phyloP scores from a whole-genome alignment of 2,113 vertebrate genomes.

The Cettia cetti region DNA sequence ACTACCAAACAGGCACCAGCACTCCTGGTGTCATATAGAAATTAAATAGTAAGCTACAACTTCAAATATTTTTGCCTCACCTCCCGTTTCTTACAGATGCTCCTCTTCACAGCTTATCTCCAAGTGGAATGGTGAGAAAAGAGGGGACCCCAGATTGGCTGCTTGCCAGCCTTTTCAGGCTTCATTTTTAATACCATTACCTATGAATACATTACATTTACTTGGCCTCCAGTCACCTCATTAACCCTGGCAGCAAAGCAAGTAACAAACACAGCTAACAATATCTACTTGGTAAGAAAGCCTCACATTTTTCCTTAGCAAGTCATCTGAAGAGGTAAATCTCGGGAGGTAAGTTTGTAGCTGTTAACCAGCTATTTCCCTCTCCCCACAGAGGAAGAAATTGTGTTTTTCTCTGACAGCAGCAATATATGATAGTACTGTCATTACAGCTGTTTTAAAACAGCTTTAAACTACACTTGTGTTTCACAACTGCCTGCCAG shows the following conservation, averaged over 20 bases:
- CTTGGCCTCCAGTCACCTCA: constrained; percentile 2
- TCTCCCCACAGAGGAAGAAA: constrained; percentile 12
- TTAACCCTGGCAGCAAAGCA: constrained; percentile 6
- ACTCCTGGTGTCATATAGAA: background rate
- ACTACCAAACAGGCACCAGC: background rate
- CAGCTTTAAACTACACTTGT: background rate
- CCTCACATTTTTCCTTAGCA: background rate
- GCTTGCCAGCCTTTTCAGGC: background rate
- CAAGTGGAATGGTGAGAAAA: background rate
- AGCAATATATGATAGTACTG: background rate
- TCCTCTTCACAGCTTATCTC: constrained; percentile 25
- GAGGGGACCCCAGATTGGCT: background rate
- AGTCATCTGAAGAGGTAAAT: background rate
- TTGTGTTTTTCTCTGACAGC: constrained; percentile 8
- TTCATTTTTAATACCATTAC: constrained; percentile 10
- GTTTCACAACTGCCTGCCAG: constrained; percentile 32
- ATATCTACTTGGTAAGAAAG: background rate
- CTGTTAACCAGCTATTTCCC: constrained; percentile 34
- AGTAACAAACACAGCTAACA: background rate
- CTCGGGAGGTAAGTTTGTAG: background rate
- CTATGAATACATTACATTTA: background rate
- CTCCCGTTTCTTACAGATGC: background rate
- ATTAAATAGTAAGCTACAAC: background rate
- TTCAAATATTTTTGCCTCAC: background rate
- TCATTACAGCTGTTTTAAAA: constrained; percentile 30